These are phyloP conservation scores for Acanthurus lineatus DNA, from an alignment of 2,797 vertebrate genomes.

Conservation along the genomic window DNA sequence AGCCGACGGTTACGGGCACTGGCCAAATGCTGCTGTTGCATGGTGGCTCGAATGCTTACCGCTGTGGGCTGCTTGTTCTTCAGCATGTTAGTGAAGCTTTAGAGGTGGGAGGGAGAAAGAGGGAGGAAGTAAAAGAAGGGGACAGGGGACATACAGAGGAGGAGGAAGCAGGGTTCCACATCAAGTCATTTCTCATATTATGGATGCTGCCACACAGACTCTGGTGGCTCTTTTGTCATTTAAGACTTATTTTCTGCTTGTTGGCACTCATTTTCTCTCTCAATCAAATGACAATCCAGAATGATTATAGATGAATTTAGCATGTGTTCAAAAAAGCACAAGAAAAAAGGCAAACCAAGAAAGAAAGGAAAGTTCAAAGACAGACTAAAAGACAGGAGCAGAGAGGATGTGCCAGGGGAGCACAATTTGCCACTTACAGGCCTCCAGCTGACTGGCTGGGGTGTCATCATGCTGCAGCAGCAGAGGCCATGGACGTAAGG, in stretches of 20 bases:
- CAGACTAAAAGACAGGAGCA: conserved; percentile 18
- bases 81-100: conserved; percentile 99
- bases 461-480: conserved; percentile 53
- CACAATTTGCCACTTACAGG: conserved; percentile 94
- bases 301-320: conserved; percentile 44
- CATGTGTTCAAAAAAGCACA: conserved; percentile 57
- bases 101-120: conserved; percentile 83
- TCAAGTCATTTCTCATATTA: conserved; percentile 84
- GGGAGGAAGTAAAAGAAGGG: conserved; percentile 77
- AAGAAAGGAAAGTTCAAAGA: conserved; percentile 22
- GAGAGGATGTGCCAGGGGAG: conserved; percentile 46
- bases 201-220: conserved; percentile 66
- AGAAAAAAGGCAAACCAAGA: conserved; percentile 23
- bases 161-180: conserved; percentile 85
- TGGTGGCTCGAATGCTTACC: conserved; percentile 96
- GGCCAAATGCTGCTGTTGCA: conserved; percentile 99
- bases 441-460: conserved; percentile 74
- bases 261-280: conserved; percentile 74
- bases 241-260: conserved; percentile 57
- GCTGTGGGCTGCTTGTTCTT: conserved; percentile 99
- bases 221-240: conserved; percentile 66
- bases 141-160: conserved; percentile 74
- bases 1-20: conserved; percentile 97
- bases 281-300: conserved; percentile 61
- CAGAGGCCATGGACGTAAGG: conserved; percentile 82